phyloP scores from a whole-genome alignment of 2,797 vertebrate genomes.

The Cheirogaleus major region DNA sequence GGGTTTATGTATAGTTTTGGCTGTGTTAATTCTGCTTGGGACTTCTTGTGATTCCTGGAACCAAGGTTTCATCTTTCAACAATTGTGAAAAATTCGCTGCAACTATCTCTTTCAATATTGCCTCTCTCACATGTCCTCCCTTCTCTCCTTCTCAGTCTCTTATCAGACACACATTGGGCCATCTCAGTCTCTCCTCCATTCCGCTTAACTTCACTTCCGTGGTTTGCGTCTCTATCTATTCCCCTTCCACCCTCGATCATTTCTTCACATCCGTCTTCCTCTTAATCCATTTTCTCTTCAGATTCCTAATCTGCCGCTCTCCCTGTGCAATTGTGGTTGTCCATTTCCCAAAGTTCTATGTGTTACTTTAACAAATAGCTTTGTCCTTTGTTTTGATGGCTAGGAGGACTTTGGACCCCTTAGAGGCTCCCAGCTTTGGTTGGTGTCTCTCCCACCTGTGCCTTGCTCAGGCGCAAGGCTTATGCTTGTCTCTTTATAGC shows the following conservation, averaged over 20 bases:
- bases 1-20: not conserved
- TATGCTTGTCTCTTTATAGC: not conserved
- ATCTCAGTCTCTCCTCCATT: not conserved
- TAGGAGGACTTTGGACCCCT: not conserved
- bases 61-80: not conserved
- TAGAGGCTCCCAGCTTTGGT: not conserved
- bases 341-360: not conserved
- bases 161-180: not conserved
- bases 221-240: not conserved
- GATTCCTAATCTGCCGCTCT: not conserved
- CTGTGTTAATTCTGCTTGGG: not conserved
- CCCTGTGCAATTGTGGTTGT: not conserved
- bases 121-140: not conserved
- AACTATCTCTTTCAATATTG: not conserved
- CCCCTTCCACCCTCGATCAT: not conserved
- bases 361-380: not conserved
- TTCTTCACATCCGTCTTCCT: not conserved
- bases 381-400: not conserved
- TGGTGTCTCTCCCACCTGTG: not conserved
- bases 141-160: not conserved
- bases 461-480: not conserved
- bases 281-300: not conserved
- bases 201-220: not conserved
- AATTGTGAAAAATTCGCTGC: not conserved
- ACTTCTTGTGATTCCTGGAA: not conserved